Evolutionary conservation across 1,140 invertebrate genomes (phyloP).

Genomic region (Brachionus plicatilis): DNA sequence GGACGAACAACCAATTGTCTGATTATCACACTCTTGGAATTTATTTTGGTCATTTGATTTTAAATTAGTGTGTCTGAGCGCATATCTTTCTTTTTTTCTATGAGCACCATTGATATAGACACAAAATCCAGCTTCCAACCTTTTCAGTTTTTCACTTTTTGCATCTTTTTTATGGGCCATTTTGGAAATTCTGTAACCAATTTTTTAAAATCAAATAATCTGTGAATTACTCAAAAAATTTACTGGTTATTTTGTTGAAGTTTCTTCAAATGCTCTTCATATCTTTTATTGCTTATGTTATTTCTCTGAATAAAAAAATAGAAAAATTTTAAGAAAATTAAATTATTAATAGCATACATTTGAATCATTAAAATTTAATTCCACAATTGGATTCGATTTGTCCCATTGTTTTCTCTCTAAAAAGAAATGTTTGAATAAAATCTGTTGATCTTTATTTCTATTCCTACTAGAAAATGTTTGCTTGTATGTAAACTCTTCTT

Average conservation of each 20-base stretch:
- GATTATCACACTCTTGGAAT: neutral
- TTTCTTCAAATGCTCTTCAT: neutral
- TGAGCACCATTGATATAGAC: conserved; percentile 28
- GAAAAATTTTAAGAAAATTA: neutral
- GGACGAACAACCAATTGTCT: neutral
- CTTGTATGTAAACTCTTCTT: neutral
- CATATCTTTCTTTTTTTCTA: neutral
- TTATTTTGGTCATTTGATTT: neutral
- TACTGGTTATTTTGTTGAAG: neutral
- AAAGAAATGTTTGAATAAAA: neutral
- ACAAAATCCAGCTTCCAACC: conserved; percentile 7
- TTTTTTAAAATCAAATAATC: neutral
- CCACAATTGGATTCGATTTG: neutral
- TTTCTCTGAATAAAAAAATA: neutral
- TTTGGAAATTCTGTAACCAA: neutral
- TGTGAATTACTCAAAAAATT: neutral
- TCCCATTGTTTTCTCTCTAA: neutral
- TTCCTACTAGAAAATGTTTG: neutral
- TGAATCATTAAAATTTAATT: neutral
- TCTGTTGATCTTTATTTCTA: neutral
- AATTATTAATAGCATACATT: neutral
- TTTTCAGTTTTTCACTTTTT: neutral
- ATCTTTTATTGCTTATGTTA: neutral
- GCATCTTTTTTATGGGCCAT: neutral
- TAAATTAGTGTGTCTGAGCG: neutral